Evolutionary conservation across 2,797 vertebrate genomes (phyloP).

Genomic region (Gambelia wislizenii): DNA sequence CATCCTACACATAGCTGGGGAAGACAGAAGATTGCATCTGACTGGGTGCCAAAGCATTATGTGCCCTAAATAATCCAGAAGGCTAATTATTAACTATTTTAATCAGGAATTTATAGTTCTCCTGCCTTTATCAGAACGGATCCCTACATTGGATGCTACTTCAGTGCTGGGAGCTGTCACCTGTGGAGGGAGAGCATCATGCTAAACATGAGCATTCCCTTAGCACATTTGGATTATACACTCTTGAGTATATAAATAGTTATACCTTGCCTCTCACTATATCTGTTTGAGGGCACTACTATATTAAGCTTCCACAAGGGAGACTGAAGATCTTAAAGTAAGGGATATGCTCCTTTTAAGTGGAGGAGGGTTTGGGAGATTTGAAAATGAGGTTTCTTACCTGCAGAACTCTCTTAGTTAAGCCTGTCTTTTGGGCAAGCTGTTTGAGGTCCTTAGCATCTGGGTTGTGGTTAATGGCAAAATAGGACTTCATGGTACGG

Average conservation of each 20-base stretch:
- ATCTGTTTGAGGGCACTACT: slow-evolving; percentile 59
- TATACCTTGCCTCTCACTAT: slow-evolving; percentile 29
- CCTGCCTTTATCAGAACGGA: slow-evolving; percentile 1
- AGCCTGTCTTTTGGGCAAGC: slow-evolving; percentile 99
- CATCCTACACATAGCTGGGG: neutral
- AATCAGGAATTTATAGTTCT: slow-evolving; percentile 6
- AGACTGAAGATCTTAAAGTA: neutral
- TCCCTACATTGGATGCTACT: neutral
- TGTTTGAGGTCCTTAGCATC: slow-evolving; percentile 99
- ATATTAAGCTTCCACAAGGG: slow-evolving; percentile 27
- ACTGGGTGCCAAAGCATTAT: slow-evolving; percentile 20
- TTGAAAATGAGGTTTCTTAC: slow-evolving; percentile 84
- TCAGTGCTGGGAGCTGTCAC: neutral
- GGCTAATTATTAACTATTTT: slow-evolving; percentile 24
- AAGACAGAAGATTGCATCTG: slow-evolving; percentile 16
- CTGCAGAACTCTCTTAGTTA: slow-evolving; percentile 99
- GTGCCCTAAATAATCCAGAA: neutral
- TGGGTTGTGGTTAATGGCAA: slow-evolving; percentile 99
- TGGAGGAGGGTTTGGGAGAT: slow-evolving; percentile 63
- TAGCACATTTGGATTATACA: neutral
- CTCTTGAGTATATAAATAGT: neutral
- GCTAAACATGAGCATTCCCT: slow-evolving; percentile 30
- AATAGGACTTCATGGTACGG: slow-evolving; percentile 99
- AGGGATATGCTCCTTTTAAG: slow-evolving; percentile 63
- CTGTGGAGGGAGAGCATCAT: slow-evolving; percentile 19